phyloP scores from a whole-genome alignment of 2,888 invertebrate species.

The Gonocerus acuteangulatus region DNA sequence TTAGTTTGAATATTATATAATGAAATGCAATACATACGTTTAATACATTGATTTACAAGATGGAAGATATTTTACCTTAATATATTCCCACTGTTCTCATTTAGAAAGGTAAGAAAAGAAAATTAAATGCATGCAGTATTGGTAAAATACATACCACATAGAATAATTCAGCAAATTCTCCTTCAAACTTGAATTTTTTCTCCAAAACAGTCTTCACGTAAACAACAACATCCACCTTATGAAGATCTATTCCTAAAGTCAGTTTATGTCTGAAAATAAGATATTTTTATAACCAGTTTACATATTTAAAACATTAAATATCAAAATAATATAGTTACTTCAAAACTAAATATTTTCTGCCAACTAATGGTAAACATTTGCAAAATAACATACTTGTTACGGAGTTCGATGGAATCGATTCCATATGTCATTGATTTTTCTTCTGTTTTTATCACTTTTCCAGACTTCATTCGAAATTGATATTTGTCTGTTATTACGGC shows the following conservation, averaged over 20 bases:
- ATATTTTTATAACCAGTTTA: too few species aligned
- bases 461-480: neutral
- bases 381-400: neutral
- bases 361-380: too few species aligned
- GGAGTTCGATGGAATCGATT: neutral
- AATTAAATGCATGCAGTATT: too few species aligned
- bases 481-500: neutral
- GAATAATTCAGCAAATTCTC: slow-evolving; percentile 41
- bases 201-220: slow-evolving; percentile 68
- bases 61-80: too few species aligned
- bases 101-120: too few species aligned
- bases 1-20: too few species aligned
- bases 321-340: too few species aligned
- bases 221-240: slow-evolving; percentile 57
- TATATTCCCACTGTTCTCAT: too few species aligned
- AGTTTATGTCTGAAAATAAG: slow-evolving; percentile 31
- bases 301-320: too few species aligned
- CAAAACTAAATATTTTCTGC: too few species aligned
- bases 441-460: neutral
- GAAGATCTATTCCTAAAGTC: slow-evolving; percentile 69
- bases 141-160: neutral
- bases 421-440: neutral
- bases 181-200: slow-evolving; percentile 51
- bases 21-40: too few species aligned
- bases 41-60: too few species aligned